Conservation (phyloP, 2,113 vertebrate species). For the Trochalopteron elliotii region DNA sequence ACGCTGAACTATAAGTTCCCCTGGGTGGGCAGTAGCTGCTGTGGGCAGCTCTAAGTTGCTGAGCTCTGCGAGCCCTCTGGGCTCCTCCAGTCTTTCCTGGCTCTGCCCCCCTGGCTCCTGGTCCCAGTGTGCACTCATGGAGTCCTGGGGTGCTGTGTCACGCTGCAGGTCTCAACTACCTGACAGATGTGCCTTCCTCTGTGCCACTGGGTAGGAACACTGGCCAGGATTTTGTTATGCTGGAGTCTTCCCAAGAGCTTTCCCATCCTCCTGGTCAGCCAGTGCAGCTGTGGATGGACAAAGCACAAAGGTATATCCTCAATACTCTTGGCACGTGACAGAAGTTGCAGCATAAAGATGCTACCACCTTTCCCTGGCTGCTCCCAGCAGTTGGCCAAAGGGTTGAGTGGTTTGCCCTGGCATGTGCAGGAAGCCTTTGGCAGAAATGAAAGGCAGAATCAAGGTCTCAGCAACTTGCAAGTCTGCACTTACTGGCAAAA, state of each 20-base stretch:
- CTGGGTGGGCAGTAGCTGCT: background rate
- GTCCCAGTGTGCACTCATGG: fast-evolving
- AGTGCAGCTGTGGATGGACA: fast-evolving
- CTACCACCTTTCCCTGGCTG: background rate
- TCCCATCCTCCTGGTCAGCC: background rate
- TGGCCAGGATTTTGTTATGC: background rate
- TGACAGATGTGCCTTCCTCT: background rate
- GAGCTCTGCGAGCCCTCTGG: background rate
- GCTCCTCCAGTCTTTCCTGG: background rate
- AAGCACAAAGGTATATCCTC: background rate
- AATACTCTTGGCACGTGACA: fast-evolving
- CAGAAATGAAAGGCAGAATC: background rate
- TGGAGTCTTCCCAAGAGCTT: background rate
- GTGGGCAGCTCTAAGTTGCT: background rate
- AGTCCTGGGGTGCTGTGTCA: background rate
- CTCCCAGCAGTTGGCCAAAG: background rate
- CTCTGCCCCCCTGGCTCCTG: background rate
- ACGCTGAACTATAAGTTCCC: background rate
- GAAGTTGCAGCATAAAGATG: fast-evolving
- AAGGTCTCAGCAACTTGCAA: background rate
- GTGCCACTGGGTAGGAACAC: background rate
- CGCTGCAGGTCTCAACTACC: background rate
- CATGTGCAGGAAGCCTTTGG: background rate
- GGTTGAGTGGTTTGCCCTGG: background rate
- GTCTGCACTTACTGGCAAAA: background rate